Conservation (phyloP, 2,113 vertebrate genomes). For the Lophura nycthemera region DNA sequence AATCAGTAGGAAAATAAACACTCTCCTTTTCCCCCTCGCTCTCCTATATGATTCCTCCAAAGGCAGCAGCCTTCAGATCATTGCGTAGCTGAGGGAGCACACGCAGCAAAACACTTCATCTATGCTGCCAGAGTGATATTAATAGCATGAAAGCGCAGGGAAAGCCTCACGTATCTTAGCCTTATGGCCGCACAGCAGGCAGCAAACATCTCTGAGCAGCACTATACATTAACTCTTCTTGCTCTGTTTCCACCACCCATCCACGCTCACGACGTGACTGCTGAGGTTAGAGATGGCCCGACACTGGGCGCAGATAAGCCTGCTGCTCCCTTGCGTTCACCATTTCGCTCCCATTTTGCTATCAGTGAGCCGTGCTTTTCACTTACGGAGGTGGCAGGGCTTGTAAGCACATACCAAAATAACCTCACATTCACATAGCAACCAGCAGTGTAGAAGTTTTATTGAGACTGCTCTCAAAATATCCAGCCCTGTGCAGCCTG, state of each 20-base stretch:
- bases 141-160: background rate
- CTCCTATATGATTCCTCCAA: background rate
- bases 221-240: rapidly evolving
- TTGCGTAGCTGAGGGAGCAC: background rate
- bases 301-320: background rate
- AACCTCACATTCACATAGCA: background rate
- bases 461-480: background rate
- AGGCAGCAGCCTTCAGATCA: background rate
- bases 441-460: background rate
- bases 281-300: rapidly evolving
- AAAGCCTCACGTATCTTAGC: rapidly evolving
- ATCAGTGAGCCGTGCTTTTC: rapidly evolving
- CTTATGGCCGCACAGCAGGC: background rate
- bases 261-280: rapidly evolving
- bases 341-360: background rate
- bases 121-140: background rate
- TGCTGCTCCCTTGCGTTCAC: background rate
- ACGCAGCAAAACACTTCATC: background rate
- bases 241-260: background rate
- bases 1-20: background rate
- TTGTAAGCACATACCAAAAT: background rate
- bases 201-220: rapidly evolving
- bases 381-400: background rate
- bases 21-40: background rate
- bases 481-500: background rate